Base-by-base conservation (phyloP, 2,113 vertebrate species). In the Xiphophorus couchianus region DNA sequence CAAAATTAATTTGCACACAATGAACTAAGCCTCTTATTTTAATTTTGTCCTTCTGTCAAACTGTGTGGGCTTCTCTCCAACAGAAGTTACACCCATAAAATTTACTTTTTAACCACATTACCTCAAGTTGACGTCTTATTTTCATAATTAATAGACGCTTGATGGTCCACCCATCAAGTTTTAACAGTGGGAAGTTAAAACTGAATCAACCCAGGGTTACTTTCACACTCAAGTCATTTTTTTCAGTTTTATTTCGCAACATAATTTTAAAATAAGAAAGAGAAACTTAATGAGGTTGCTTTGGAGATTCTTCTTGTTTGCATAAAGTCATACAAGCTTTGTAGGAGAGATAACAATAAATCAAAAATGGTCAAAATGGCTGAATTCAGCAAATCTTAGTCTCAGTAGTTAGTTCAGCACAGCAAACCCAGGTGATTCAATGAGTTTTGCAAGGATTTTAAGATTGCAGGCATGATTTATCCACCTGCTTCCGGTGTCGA, bases 71-170 rank as follows among this genome's bases (percentile, higher is more conserved):
- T 22, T 27, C 14, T 30, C 28, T 86, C 65, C 71, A 77, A 61
- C 65, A 66, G 1, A 39, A 61, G 77, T 84, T 75, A 35, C 48
- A 2, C 48, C 15, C 33, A n/a, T 66, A 66, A 39, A 83, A 81
- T 33, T 54, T 25, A 0, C 48, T 25, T 76, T 78, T 78, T 67
- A 77, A 79, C 37, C 25, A 51, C n/a, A 76, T 78, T 28, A 61
- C 61, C 66, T 71, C 58, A 58, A 79, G 62, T 14, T 1, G 62
- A 42, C 37, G 37, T 66, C 39, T 76, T 0, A 5, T 76, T 17
- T 83, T 81, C 4, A 44, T 71, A 78, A 69, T 84, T 54, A 76
- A 54, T 35, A 71, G 28, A 76, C 35, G 8, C 9, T 35, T 10
- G 1, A 35, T 35, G 33, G 1, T 35, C 33, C 33, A 35, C 33